These are phyloP conservation scores for Leucania comma DNA, from an alignment of 2,888 invertebrate genomes.

Conservation along the genomic window DNA sequence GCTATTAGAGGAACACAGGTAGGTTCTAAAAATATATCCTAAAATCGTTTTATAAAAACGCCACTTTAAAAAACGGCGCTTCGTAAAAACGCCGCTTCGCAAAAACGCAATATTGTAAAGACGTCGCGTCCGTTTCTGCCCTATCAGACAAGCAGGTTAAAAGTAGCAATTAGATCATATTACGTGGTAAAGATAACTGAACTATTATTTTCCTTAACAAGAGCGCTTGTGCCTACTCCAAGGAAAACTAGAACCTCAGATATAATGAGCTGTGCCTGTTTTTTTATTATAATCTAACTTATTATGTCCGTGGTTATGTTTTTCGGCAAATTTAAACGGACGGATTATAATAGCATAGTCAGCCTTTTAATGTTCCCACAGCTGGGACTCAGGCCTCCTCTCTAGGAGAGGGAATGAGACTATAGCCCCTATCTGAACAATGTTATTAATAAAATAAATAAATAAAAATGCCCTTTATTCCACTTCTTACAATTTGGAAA, in stretches of 20 bases:
- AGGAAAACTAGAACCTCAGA: not conserved
- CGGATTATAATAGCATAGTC: no score
- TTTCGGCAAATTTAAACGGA: not conserved
- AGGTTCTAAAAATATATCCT: no score
- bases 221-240: constrained; percentile 2
- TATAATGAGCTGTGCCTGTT: not conserved
- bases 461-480: no score
- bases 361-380: no score
- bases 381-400: no score
- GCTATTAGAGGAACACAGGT: no score
- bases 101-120: not conserved
- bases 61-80: no score
- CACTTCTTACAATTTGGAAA: no score
- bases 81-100: not conserved
- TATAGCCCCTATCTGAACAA: no score
- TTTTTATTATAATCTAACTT: not conserved
- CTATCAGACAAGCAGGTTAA: constrained; percentile 2
- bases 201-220: constrained; percentile 30
- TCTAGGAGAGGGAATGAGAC: no score
- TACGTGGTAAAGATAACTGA: constrained; percentile 31
- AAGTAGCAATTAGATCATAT: constrained; percentile 42
- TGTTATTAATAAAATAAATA: no score
- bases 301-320: not conserved
- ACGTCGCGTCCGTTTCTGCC: not conserved
- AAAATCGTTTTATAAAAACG: no score